Evolutionary conservation across 2,113 vertebrate species (phyloP), one percentile per base, ranked within the genome.

Genomic region (Ranitomeya variabilis): DNA sequence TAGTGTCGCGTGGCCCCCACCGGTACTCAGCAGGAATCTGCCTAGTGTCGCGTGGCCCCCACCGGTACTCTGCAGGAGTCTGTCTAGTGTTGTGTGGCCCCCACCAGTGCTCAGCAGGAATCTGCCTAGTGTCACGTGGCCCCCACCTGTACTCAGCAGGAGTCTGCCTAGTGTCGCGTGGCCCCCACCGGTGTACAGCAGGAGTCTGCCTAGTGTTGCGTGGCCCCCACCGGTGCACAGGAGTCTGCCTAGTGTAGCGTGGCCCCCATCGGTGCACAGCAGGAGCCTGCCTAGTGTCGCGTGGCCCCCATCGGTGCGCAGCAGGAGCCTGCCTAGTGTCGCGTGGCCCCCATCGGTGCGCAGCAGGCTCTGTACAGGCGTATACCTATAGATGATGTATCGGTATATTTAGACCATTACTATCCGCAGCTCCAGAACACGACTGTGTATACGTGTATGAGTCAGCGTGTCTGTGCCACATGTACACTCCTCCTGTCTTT

Each of bases 321-420:
- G n/a, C n/a, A n/a, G n/a, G n/a, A n/a, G n/a, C n/a, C n/a, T n/a
- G n/a, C n/a, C n/a, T n/a, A n/a, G n/a, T n/a, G n/a, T n/a, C n/a
- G n/a, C 60, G 2, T 15, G 4, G 14, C 14, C 13, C 71, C 31
- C 69, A 5, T 4, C 2, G 26, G 51, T 67, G 21, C 31, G 14
- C 77, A 23, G 52, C 62, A 21, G 37, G 16, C 37, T 45, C 37
- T 45, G 37, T 45, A 45, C 37, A 45, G 37, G 37, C 3, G 37
- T 45, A 45, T 45, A 26, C 1, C 26, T 85, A 26, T 59, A 73
- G 83, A 54, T 52, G n/a, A 64, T 18, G 45, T 82, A 51, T 84
- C n/a, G n/a, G n/a, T n/a, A 67, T 69, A 55, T 84, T 55, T 69
- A 84, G 82, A 71, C 69, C 37, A 60, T 60, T 66, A 62, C 80